Conservation (phyloP, 2,113 vertebrate species). For the Macrotus californicus region DNA sequence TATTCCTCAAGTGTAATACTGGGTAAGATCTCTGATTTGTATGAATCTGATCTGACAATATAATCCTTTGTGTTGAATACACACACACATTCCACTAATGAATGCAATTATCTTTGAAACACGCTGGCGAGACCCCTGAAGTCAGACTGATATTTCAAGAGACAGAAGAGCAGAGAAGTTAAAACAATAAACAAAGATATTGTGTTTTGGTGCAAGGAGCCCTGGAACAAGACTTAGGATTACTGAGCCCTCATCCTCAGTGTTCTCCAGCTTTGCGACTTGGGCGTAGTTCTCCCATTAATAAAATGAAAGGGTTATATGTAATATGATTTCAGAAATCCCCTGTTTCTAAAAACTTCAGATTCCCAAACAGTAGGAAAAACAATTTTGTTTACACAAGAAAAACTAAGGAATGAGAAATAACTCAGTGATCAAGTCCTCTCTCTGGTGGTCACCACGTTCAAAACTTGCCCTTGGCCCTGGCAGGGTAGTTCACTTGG, state of each 20-base stretch:
- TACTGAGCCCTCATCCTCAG: neutral
- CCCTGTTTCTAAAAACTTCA: neutral
- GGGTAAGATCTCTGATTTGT: neutral
- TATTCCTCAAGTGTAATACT: neutral
- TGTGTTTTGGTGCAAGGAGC: neutral
- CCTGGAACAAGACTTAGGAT: neutral
- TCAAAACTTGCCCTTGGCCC: neutral
- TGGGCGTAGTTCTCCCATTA: neutral
- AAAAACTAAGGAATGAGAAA: neutral
- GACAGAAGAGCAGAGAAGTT: neutral
- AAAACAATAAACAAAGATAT: neutral
- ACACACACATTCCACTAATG: neutral
- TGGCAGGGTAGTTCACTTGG: too few species aligned
- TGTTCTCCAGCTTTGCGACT: neutral
- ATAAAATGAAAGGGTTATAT: neutral
- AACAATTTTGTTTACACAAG: neutral
- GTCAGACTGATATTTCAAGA: neutral
- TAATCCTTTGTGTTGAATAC: neutral
- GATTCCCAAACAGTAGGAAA: neutral
- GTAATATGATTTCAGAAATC: neutral
- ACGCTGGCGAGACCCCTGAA: neutral
- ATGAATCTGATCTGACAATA: neutral
- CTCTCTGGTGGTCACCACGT: neutral
- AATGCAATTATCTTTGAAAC: neutral
- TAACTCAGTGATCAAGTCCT: neutral